Conservation (phyloP, 2,113 vertebrate species). For the Crotophaga sulcirostris region DNA sequence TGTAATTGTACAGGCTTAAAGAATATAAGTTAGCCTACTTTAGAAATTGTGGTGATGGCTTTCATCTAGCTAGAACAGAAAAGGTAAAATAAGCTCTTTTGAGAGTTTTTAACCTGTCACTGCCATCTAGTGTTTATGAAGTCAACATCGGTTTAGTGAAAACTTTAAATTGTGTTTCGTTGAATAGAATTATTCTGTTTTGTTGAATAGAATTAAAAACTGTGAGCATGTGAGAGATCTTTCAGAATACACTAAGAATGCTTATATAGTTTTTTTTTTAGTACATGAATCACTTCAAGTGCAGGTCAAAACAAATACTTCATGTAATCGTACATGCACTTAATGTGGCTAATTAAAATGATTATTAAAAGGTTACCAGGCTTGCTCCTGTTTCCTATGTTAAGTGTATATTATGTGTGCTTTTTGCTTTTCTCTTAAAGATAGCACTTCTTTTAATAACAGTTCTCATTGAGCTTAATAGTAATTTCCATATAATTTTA, state of each 20-base stretch:
- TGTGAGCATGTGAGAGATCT: not conserved
- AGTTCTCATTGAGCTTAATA: not conserved
- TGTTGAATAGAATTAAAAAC: not conserved
- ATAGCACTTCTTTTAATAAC: not conserved
- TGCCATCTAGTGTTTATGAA: conserved; percentile 74
- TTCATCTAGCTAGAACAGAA: not conserved
- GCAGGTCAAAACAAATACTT: not conserved
- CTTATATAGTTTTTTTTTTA: not conserved
- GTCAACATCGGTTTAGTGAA: not conserved
- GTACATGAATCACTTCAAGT: not conserved
- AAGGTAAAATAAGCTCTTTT: not conserved
- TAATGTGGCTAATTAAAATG: not conserved
- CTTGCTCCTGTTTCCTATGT: not conserved
- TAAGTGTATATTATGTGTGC: not conserved
- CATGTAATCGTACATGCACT: not conserved
- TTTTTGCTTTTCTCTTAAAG: not conserved
- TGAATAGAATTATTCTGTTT: not conserved
- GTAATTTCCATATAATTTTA: not conserved
- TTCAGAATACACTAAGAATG: not conserved
- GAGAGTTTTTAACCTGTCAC: conserved; percentile 8
- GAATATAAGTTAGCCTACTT: not conserved
- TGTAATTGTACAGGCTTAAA: not conserved
- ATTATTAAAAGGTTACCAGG: not conserved
- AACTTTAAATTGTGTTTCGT: not conserved
- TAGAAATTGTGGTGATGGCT: not conserved